Conservation (phyloP, 1,140 invertebrate species). For the Pogonus chalceus region DNA sequence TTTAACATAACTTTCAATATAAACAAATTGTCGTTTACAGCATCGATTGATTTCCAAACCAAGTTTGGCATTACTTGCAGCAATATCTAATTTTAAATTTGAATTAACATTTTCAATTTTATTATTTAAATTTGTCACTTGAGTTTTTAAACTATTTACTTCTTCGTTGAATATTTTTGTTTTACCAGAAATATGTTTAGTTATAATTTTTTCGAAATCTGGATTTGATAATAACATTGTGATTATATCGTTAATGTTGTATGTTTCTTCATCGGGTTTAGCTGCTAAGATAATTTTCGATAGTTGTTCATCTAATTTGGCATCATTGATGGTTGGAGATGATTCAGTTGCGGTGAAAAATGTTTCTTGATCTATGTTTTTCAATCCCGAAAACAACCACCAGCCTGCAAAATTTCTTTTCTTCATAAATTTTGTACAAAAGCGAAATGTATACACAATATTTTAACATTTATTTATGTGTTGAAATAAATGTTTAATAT, state of each 20-base stretch:
- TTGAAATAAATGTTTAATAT: not conserved
- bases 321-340: not conserved
- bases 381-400: constrained; percentile 17
- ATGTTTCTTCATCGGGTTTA: not conserved
- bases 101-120: not conserved
- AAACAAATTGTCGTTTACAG: constrained; percentile 22
- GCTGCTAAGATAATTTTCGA: not conserved
- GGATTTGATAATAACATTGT: not conserved
- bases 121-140: not conserved
- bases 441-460: not conserved
- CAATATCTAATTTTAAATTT: not conserved
- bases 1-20: constrained; percentile 24
- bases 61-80: not conserved
- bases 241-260: not conserved
- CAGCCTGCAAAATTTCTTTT: constrained; percentile 19
- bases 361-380: constrained; percentile 15
- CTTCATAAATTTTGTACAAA: not conserved
- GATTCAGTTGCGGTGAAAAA: constrained; percentile 12
- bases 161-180: not conserved
- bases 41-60: constrained; percentile 17
- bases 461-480: not conserved
- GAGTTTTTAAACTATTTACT: not conserved
- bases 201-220: not conserved
- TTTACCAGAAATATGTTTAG: not conserved
- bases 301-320: not conserved